Evolutionary conservation across 2,113 vertebrate species (phyloP), one percentile per base, ranked within the genome.

Genomic region (Callionymus lyra): DNA sequence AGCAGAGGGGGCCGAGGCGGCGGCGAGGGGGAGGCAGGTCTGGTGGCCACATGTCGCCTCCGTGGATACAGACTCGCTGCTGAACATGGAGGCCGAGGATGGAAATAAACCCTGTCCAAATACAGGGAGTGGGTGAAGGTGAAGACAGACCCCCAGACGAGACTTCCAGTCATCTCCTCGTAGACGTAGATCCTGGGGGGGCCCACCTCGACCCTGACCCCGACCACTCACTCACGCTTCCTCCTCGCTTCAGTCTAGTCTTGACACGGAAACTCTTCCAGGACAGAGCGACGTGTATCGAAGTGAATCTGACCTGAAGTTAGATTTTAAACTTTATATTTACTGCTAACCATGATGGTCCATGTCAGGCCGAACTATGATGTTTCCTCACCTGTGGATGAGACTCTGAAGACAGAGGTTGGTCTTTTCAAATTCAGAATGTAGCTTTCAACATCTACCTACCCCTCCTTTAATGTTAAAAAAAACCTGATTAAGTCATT

Each of bases 1-100:
- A 64, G 63, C 50, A 56, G 51, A 9, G n/a, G 53, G 41, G 38
- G n/a, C 33, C 45, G 44, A 47, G 35, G 41, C 41, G 16, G 49
- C 16, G 38, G 50, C 43, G 36, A 48, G 52, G 47, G 58, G 39
- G 48, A 70, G 76, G 54, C 70, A 68, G n/a, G 67, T 76, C 82
- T 86, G 85, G 81, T 77, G 72, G 74, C 84, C 85, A 87, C 82
- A 87, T 85, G 85, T 85, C 70, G 43, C 75, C 40, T 63, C 61
- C 64, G 34, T 50, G 70, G 67, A 65, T 74, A 71, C 59, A 59
- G 65, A 54, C 79, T 81, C 47, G 69, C n/a, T 73, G 65, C 66
- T 77, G 73, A 84, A 84, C 58, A 60, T 65, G 34, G 48, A 77
- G 15, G 12, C 47, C 52, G 56, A 59, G 60, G 63, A 67, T 62